Evolutionary conservation across 1,140 invertebrate genomes (phyloP), one percentile per base, ranked within the genome.

Genomic region (Luehdorfia chinensis): DNA sequence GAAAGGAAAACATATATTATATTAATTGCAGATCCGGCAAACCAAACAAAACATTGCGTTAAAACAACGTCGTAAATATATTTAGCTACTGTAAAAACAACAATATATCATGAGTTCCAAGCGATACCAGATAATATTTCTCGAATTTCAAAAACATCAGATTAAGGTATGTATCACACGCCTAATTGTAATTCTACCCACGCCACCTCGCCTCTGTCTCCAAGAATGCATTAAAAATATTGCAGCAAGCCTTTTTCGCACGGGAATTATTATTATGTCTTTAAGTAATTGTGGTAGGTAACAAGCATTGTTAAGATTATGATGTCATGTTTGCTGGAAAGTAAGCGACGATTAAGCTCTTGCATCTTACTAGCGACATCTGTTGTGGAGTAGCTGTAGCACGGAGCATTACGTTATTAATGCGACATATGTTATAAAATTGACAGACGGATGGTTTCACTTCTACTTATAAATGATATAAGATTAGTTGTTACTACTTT

Each of bases 181-280:
- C 48, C 67, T 78, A 78, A 74, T 78, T 75, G 67, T 68, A 52
- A 78, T 78, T 62, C 75, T 28, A 21, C 70, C 75, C 75, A 75
- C 72, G 70, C 66, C 27, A 21, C 47, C 51, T 53, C 54, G 50
- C 63, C 56, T 66, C 52, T 59, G 59, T 59, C 66, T 75, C 62
- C 66, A 51, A 74, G 72, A 75, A 75, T 72, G 70, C 67, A 72
- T 78, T 72, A 75, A 77, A 71, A 75, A 78, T 78, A 75, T 75
- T 62, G 66, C 64, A 68, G 57, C 65, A 67, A 52, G 57, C 62
- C 64, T 72, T 75, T 70, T 75, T 78, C 66, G 70, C 68, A 74
- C 55, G 64, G 64, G 67, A 73, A 71, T 66, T 71, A 69, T 71
- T 73, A 67, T 61, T 57, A 50, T 59, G 52, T 37, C 41, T 50